These are phyloP conservation scores for Cyprinodon variegatus DNA, from an alignment of 2,113 vertebrate genomes.

Conservation along the genomic window DNA sequence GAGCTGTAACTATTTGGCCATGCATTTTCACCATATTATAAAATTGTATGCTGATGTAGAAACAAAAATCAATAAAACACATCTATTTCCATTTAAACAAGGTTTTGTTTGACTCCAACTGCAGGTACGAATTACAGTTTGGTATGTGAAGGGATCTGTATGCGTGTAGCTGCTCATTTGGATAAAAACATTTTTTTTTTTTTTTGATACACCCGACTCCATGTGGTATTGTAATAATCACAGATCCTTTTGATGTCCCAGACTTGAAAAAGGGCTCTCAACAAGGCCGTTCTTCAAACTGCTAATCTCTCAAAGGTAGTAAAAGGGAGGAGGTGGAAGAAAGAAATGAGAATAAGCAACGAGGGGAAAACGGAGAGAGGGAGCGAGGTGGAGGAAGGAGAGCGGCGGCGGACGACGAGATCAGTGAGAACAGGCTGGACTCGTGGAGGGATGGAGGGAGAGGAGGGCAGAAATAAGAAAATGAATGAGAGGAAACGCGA, in stretches of 20 bases:
- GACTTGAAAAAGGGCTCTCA: conserved; percentile 62
- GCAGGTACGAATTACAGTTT: conserved; percentile 39
- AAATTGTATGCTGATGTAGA: not conserved
- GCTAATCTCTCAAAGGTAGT: conserved; percentile 74
- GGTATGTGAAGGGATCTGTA: conserved; percentile 44
- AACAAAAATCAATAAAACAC: conserved; percentile 9
- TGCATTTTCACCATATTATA: conserved; percentile 5
- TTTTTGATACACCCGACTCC: conserved; percentile 41
- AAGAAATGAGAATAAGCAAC: conserved; percentile 33
- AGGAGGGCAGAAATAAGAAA: conserved; percentile 64
- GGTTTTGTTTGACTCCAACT: conserved; percentile 5
- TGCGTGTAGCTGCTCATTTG: conserved; percentile 48
- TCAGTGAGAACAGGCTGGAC: conserved; percentile 57
- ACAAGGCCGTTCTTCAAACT: conserved; percentile 70
- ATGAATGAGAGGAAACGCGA: conserved; percentile 65
- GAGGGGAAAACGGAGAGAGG: conserved; percentile 33
- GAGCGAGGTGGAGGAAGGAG: conserved; percentile 23
- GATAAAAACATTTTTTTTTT: conserved; percentile 40
- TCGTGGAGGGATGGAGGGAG: conserved; percentile 45
- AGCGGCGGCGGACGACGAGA: conserved; percentile 40
- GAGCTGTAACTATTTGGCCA: conserved; percentile 4
- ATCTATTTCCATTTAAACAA: conserved; percentile 25
- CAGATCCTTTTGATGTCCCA: conserved; percentile 69
- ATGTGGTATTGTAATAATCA: conserved; percentile 67
- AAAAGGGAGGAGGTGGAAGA: conserved; percentile 54